phyloP scores from a whole-genome alignment of 2,888 invertebrate genomes.

The Osedax frankpressi region DNA sequence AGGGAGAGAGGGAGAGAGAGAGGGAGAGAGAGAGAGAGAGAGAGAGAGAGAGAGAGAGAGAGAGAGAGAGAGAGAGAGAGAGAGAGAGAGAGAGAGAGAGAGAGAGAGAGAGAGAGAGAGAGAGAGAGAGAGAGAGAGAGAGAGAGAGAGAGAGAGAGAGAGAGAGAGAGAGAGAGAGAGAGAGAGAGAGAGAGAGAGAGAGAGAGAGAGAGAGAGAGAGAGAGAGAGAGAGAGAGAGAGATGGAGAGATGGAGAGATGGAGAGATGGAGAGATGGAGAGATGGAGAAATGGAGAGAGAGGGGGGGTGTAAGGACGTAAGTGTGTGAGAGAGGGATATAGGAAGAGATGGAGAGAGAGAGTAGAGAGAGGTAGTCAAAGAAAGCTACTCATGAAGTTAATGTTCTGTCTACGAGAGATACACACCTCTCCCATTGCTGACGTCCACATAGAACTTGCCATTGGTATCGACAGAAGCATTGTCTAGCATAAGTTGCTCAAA shows the following conservation, averaged over 20 bases:
- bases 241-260: no score
- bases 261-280: no score
- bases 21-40: conserved; percentile 16
- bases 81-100: conserved; percentile 22
- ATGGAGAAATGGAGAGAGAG: not conserved
- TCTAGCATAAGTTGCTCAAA: no score
- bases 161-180: conserved; percentile 5
- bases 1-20: conserved; percentile 16
- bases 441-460: no score
- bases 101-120: conserved; percentile 16
- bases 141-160: conserved; percentile 19
- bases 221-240: not conserved
- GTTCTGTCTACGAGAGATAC: no score
- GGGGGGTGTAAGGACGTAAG: no score
- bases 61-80: conserved; percentile 21
- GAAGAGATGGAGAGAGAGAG: no score
- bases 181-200: not conserved
- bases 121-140: conserved; percentile 20
- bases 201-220: not conserved
- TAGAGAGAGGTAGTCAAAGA: no score
- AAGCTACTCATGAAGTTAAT: no score
- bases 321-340: no score
- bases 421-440: no score
- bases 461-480: no score
- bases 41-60: conserved; percentile 20